Evolutionary conservation across 2,797 vertebrate species (phyloP).

Genomic region (Acrossocheilus fasciatus): DNA sequence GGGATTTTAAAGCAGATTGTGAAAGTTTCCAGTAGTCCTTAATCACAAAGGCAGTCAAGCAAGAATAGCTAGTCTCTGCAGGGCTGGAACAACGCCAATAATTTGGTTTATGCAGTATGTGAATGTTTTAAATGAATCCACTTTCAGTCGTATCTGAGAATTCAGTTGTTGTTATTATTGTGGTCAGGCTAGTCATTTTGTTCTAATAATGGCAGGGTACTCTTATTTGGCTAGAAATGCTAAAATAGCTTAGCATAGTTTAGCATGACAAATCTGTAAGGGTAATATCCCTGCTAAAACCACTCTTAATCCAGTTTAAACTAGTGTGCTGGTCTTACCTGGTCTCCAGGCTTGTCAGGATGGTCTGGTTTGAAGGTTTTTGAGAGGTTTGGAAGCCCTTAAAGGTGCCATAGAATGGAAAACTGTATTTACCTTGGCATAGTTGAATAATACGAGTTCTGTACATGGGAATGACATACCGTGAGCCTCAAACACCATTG

Average conservation of each 20-base stretch:
- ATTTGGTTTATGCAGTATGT: not conserved
- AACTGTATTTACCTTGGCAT: no score
- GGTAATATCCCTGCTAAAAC: not conserved
- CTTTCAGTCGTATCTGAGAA: not conserved
- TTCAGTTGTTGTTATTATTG: not conserved
- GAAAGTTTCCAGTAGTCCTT: not conserved
- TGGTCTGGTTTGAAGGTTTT: not conserved
- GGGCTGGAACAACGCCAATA: not conserved
- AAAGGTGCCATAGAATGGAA: not conserved
- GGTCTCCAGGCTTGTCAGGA: not conserved
- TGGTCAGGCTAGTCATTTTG: not conserved
- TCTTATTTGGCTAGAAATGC: not conserved
- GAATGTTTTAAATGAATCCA: not conserved
- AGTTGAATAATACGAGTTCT: no score
- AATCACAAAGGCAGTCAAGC: not conserved
- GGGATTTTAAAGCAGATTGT: constrained; percentile 4
- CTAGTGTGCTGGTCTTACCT: not conserved
- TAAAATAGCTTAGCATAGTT: not conserved
- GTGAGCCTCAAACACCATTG: no score
- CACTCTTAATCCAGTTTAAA: not conserved
- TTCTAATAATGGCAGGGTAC: not conserved
- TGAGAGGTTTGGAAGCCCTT: not conserved
- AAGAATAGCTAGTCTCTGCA: not conserved
- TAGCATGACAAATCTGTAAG: not conserved
- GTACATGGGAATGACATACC: no score